Evolutionary conservation across 2,113 vertebrate genomes (phyloP).

Genomic region (Electrona antarctica): DNA sequence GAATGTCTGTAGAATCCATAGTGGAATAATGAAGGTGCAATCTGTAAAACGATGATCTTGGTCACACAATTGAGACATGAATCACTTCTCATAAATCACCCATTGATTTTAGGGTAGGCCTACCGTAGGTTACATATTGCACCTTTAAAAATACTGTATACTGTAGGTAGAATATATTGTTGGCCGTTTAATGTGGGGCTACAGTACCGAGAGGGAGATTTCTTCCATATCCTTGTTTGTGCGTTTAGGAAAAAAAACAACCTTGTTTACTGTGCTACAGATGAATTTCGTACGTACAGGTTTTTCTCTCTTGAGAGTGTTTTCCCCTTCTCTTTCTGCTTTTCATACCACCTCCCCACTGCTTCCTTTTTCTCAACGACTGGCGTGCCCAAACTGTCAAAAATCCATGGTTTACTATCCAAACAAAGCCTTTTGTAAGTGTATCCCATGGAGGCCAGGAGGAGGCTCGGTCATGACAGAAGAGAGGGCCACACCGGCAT

Average conservation of each 20-base stretch:
- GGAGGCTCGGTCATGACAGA: conserved; percentile 39
- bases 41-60: conserved; percentile 35
- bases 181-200: not conserved
- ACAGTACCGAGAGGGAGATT: not conserved
- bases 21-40: conserved; percentile 55
- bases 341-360: conserved; percentile 24
- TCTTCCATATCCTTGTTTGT: conserved; percentile 40
- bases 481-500: conserved; percentile 46
- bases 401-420: conserved; percentile 69
- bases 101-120: too few species aligned
- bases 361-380: conserved; percentile 33
- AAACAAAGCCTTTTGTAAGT: conserved; percentile 72
- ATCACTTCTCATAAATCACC: too few species aligned
- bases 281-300: conserved; percentile 64
- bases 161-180: not conserved
- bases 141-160: conserved; percentile 44
- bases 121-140: conserved; percentile 48
- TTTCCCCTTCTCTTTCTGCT: conserved; percentile 44
- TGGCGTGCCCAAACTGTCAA: conserved; percentile 61
- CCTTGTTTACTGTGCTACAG: conserved; percentile 47
- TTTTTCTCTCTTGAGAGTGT: conserved; percentile 56
- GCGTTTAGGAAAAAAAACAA: conserved; percentile 38
- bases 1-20: not conserved
- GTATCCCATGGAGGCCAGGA: conserved; percentile 50
- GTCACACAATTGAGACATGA: not conserved